A percentile compares a stretch with the other conserved stretches of the same genome.
These are phyloP conservation scores for Arctocebus calabarensis DNA, from an alignment of 2,797 vertebrate genomes.

Conservation along the genomic window DNA sequence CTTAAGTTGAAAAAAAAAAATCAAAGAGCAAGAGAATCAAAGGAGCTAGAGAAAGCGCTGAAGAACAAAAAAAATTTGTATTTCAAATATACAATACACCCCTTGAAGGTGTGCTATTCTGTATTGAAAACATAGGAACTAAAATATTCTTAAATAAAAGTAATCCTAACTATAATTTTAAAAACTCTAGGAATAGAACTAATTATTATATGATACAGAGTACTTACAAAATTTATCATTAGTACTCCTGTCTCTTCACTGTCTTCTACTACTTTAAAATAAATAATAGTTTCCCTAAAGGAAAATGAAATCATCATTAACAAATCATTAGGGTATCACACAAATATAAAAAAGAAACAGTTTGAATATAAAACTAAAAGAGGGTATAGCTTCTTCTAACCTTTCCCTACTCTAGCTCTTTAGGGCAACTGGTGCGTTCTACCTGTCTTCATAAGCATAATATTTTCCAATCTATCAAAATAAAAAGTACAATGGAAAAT, in stretches of 20 bases:
- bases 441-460: not conserved
- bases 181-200: not conserved
- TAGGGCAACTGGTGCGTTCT: not conserved
- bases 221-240: not conserved
- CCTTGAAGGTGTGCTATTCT: not conserved
- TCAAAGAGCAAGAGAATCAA: not conserved
- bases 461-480: slow-evolving; percentile 68
- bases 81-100: not conserved
- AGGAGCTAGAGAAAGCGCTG: not conserved
- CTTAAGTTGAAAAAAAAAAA: slow-evolving; percentile 7
- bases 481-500: slow-evolving; percentile 50
- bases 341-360: not conserved
- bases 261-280: slow-evolving; percentile 3
- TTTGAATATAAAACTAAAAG: slow-evolving; percentile 17
- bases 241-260: not conserved
- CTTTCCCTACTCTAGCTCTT: not conserved
- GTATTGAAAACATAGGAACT: not conserved
- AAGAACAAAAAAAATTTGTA: not conserved
- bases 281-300: not conserved
- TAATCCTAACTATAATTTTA: slow-evolving; percentile 15
- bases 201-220: slow-evolving; percentile 12
- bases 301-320: slow-evolving; percentile 44
- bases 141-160: slow-evolving; percentile 13
- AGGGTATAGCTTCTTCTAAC: not conserved
- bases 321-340: slow-evolving; percentile 6